phyloP scores from a whole-genome alignment of 2,113 vertebrate genomes.

The Silurus meridionalis region DNA sequence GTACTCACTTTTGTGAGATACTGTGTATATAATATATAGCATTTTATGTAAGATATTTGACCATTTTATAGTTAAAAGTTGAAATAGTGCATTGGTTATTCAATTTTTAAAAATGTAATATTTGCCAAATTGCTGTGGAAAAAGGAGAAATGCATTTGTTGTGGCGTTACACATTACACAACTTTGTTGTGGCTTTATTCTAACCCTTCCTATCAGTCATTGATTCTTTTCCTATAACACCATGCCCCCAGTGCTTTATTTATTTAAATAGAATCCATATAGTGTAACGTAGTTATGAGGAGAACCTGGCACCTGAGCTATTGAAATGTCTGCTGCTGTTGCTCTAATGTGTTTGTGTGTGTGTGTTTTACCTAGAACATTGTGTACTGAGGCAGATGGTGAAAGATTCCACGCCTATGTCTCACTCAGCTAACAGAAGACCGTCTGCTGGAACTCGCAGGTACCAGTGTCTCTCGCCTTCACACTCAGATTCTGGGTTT shows the following conservation, averaged over 20 bases:
- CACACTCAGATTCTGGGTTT: neutral
- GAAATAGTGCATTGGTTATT: neutral
- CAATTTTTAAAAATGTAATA: neutral
- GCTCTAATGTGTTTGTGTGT: neutral
- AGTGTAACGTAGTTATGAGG: neutral
- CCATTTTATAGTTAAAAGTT: no score
- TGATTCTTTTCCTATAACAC: neutral
- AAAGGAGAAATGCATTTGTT: no score
- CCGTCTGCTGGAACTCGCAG: constrained; percentile 84
- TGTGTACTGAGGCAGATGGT: constrained; percentile 52
- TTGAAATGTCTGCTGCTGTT: neutral
- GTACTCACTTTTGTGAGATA: no score
- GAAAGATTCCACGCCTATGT: constrained; percentile 64
- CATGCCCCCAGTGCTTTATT: neutral
- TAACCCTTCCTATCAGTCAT: neutral
- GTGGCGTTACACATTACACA: no score
- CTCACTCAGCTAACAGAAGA: constrained; percentile 76
- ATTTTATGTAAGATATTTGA: no score
- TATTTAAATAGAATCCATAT: neutral
- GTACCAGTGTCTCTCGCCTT: constrained; percentile 61
- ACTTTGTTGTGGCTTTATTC: no score
- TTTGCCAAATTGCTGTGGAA: neutral
- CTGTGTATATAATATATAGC: no score
- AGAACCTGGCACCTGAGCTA: neutral
- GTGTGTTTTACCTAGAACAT: constrained; percentile 34